These are phyloP conservation scores for Turnix velox DNA, from an alignment of 2,113 vertebrate genomes.

Conservation along the genomic window DNA sequence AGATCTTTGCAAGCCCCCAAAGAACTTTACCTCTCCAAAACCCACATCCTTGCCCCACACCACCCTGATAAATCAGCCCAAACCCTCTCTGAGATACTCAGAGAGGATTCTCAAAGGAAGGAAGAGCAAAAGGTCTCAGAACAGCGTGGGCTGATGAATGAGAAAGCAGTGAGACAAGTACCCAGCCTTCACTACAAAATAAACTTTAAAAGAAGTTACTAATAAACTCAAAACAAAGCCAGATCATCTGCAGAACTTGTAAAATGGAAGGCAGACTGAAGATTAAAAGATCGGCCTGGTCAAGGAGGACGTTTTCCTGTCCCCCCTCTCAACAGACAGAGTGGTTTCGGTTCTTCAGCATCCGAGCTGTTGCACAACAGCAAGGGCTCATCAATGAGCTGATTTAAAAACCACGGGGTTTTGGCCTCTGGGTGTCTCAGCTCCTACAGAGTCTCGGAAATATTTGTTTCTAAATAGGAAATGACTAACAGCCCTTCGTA, in stretches of 20 bases:
- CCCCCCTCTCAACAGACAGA: background rate
- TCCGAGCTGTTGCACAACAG: background rate
- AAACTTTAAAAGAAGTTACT: background rate
- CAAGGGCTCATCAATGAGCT: background rate
- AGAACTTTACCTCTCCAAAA: too few species aligned
- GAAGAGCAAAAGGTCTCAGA: background rate
- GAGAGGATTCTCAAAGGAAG: background rate
- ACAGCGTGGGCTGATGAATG: background rate
- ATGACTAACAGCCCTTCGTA: background rate
- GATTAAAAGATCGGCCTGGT: background rate
- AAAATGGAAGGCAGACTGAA: background rate
- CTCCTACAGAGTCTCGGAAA: background rate
- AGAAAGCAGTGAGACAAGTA: background rate
- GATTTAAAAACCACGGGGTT: background rate
- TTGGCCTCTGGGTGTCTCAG: background rate
- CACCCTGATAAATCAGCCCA: too few species aligned
- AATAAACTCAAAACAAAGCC: background rate
- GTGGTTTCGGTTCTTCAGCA: background rate
- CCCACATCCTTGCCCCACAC: too few species aligned
- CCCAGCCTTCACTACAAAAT: background rate
- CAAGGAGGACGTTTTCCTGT: background rate
- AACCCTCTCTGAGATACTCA: background rate
- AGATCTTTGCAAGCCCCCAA: too few species aligned
- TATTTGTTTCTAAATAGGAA: background rate
- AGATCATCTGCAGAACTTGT: background rate